These are phyloP conservation scores for Pheosia gnoma DNA, from an alignment of 2,888 invertebrate species.

Conservation along the genomic window DNA sequence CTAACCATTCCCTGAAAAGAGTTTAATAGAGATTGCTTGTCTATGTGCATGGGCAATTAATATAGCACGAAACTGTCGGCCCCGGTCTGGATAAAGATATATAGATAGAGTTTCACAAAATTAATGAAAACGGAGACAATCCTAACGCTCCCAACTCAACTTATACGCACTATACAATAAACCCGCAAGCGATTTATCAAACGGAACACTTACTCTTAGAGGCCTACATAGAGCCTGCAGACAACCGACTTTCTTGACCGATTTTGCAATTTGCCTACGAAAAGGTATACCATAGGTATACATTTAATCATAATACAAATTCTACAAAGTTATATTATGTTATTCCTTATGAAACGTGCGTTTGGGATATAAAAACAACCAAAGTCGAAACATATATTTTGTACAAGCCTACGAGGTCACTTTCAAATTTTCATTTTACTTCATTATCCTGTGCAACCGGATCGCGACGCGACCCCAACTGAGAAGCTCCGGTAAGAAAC, in stretches of 20 bases:
- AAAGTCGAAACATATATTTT: not conserved
- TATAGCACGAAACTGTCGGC: slow-evolving; percentile 5
- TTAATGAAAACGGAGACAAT: slow-evolving; percentile 6
- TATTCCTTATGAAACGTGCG: too few species aligned
- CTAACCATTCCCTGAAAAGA: not conserved
- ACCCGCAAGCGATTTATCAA: not conserved
- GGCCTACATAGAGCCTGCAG: too few species aligned
- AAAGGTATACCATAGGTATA: too few species aligned
- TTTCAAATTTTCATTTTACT: too few species aligned
- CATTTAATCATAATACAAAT: too few species aligned
- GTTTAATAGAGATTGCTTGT: not conserved
- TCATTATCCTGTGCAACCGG: too few species aligned
- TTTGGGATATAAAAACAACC: not conserved
- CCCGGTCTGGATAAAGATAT: slow-evolving; percentile 5
- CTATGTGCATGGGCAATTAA: slow-evolving; percentile 1
- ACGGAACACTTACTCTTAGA: not conserved
- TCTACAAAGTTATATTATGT: too few species aligned
- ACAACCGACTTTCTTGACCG: too few species aligned
- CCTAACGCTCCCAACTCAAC: not conserved
- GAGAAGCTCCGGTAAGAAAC: too few species aligned
- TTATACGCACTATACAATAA: not conserved
- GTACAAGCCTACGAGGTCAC: too few species aligned
- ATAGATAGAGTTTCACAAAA: slow-evolving; percentile 4
- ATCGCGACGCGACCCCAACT: too few species aligned
- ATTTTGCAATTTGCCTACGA: too few species aligned